Evolutionary conservation across 2,113 vertebrate species (phyloP).

Genomic region (Marcusenius ussheri): DNA sequence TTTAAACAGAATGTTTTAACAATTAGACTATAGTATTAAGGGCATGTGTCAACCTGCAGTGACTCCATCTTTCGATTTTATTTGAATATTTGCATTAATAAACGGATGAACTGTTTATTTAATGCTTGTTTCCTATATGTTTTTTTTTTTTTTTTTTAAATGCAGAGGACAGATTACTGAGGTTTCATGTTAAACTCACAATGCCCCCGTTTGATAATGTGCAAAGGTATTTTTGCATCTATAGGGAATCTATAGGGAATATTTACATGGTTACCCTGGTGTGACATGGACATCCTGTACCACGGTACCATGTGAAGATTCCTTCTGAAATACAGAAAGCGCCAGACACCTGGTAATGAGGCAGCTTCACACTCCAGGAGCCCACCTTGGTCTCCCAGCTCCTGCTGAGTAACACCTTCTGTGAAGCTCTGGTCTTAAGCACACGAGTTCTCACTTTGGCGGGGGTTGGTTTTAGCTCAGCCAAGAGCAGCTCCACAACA

Average conservation of each 20-base stretch:
- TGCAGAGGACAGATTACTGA: background rate
- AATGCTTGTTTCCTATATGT: slow-evolving; percentile 8
- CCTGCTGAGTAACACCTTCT: background rate
- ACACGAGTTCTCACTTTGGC: background rate
- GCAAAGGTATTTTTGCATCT: background rate
- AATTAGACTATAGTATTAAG: slow-evolving; percentile 65
- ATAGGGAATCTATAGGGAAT: background rate
- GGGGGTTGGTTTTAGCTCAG: background rate
- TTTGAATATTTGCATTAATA: slow-evolving; percentile 40
- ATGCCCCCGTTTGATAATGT: background rate
- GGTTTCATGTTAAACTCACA: background rate
- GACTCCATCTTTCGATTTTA: slow-evolving; percentile 39
- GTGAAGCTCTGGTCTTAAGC: background rate
- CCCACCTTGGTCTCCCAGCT: slow-evolving; percentile 5
- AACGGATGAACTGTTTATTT: slow-evolving; percentile 52
- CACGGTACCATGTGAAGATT: background rate
- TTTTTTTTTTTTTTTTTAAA: background rate
- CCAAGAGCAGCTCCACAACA: background rate
- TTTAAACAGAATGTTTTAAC: slow-evolving; percentile 39
- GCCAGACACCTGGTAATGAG: background rate
- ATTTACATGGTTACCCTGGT: background rate
- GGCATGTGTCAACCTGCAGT: slow-evolving; percentile 32
- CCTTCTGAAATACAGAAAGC: background rate
- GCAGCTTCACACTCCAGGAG: background rate
- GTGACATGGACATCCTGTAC: background rate